Conservation (phyloP, 2,113 vertebrate species). For the Turnix velox region DNA sequence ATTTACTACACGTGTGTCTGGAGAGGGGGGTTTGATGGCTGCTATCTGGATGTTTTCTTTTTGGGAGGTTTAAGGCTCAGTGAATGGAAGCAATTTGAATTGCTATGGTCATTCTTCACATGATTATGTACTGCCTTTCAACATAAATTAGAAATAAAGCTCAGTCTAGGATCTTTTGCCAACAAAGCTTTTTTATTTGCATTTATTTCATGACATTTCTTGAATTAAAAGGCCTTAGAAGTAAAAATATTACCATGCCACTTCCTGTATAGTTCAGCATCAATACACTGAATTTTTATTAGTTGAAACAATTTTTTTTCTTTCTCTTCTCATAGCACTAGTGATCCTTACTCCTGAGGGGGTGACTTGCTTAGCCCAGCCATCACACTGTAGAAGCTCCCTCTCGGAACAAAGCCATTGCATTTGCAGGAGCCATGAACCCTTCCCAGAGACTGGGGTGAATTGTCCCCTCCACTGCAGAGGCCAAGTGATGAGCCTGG, state of each 20-base stretch:
- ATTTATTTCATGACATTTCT: neutral
- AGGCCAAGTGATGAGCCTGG: neutral
- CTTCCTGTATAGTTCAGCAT: neutral
- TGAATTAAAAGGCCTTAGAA: neutral
- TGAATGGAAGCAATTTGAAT: neutral
- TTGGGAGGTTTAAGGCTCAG: neutral
- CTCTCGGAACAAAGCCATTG: neutral
- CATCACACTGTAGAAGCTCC: fast-evolving
- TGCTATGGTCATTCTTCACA: neutral
- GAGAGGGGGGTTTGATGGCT: neutral
- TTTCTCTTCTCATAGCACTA: neutral
- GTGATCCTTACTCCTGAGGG: neutral
- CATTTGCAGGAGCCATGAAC: neutral
- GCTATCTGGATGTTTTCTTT: neutral
- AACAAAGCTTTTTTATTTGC: neutral
- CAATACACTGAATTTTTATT: neutral
- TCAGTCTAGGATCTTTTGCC: neutral
- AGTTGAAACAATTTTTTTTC: neutral
- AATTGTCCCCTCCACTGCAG: fast-evolving
- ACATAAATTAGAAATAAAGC: neutral
- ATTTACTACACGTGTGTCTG: neutral
- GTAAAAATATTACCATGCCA: neutral
- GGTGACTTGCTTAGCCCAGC: neutral
- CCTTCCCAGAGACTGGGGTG: fast-evolving
- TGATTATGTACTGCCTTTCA: neutral